These are phyloP conservation scores for Tenthredo livida DNA, from an alignment of 2,888 invertebrate species.

Conservation along the genomic window DNA sequence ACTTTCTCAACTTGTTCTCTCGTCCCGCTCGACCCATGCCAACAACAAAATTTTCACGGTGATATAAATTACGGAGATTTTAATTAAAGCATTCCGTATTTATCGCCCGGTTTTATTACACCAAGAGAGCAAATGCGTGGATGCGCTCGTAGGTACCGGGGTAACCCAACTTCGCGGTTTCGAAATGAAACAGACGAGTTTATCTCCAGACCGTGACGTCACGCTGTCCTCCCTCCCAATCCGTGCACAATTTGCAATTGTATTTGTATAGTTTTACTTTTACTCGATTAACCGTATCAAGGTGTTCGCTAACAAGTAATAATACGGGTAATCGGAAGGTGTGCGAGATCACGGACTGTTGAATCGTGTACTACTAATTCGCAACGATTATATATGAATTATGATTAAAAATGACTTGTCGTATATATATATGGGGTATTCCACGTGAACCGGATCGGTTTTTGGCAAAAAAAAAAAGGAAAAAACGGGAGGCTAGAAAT, in stretches of 20 bases:
- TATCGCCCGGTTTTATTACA: constrained; percentile 24
- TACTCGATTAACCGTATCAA: background rate
- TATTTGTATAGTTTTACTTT: background rate
- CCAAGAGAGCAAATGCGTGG: background rate
- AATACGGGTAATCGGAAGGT: background rate
- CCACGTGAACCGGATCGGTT: too few species aligned
- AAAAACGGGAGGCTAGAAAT: too few species aligned
- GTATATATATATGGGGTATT: too few species aligned
- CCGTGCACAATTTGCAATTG: constrained; percentile 1
- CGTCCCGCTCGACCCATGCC: background rate
- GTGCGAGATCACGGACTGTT: background rate
- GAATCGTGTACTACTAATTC: background rate
- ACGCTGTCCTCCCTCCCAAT: background rate
- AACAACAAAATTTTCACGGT: background rate
- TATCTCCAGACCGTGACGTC: constrained; percentile 31
- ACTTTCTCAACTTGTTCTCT: constrained; percentile 2
- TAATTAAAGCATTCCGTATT: constrained; percentile 42
- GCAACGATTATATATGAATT: background rate
- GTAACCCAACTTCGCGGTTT: background rate
- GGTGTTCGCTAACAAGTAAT: background rate
- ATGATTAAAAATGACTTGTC: background rate
- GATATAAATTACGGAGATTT: constrained; percentile 23
- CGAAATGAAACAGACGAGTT: constrained; percentile 11
- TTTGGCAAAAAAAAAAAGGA: too few species aligned
- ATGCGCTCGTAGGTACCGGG: background rate